Evolutionary conservation across 2,888 invertebrate species (phyloP), one percentile per base, ranked within the genome.

Genomic region (Tenthredo notha): DNA sequence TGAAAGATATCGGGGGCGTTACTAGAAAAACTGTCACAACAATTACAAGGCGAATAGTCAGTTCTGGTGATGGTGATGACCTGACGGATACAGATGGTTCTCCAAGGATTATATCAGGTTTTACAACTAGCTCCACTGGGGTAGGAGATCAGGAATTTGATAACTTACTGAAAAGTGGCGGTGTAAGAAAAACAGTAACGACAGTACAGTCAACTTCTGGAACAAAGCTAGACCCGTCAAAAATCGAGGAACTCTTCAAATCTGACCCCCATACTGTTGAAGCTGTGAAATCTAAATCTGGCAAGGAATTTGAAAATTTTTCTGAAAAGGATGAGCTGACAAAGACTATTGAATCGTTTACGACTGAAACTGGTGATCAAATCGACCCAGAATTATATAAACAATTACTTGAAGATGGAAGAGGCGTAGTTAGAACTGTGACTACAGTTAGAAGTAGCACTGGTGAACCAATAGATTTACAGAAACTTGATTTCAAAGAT

Each of bases 1-100:
- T 94, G 90, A 61, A 40, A 18, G 77, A 74, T 40, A 33, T 33
- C 29, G 61, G 47, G 40, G 47, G 77, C 33, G 54, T 61, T 84
- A 67, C 47, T 47, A 86, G 67, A 83, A 86, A 84, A 77, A 80
- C 84, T 47, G 85, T 84, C 43, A 85, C 67, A n/a, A 85, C 85
- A 37, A 77, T 85, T 43, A 78, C 80, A 15, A 82, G 67, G n/a
- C 82, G 82, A 43, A 85, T 83, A 29, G 61, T 82, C 10, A 84
- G n/a, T 40, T 85, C 85, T 15, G 61, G 50, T 58, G 85, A 50
- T 25, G 10, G 25, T 15, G 58, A 72, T 25, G 84, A 72, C 40
- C 37, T 9, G 15, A 37, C 74, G 9, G 83, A 72, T 37, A 43
- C 74, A 9, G 83, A 70, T 70, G 70, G 85, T 18, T 58, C 70